Conservation (phyloP, 2,888 invertebrate species). For the Sipha maydis region DNA sequence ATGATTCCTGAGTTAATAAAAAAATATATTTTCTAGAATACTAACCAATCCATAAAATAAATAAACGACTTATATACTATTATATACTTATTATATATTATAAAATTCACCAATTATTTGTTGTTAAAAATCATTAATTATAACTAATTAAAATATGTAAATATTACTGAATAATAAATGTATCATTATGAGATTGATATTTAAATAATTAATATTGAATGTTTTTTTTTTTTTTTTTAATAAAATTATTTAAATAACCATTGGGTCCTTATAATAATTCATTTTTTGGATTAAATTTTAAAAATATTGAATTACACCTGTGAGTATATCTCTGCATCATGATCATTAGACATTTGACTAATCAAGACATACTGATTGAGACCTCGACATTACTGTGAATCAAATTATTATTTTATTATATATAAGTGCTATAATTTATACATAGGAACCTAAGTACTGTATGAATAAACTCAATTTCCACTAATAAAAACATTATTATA, state of each 20-base stretch:
- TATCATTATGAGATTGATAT: background rate
- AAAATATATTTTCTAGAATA: too few relatives aligned
- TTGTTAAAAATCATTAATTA: background rate
- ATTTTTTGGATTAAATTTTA: background rate
- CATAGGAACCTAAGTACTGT: constrained; percentile 9
- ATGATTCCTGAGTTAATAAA: too few relatives aligned
- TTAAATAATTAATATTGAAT: background rate
- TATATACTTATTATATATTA: background rate
- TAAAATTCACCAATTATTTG: background rate
- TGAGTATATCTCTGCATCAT: background rate
- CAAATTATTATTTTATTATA: background rate
- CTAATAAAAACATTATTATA: constrained; percentile 2
- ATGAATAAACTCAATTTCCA: background rate
- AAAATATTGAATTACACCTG: too few relatives aligned
- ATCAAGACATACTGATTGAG: constrained; percentile 3
- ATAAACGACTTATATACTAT: too few relatives aligned
- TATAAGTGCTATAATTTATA: constrained; percentile 31
- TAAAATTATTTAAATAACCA: background rate
- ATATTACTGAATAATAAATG: background rate
- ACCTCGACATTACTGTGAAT: constrained; percentile 21
- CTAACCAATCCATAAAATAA: too few relatives aligned
- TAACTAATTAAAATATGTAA: background rate
- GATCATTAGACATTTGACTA: background rate
- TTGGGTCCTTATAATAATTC: background rate
- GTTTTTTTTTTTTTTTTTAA: background rate